A percentile compares a stretch with the other conserved stretches of the same genome.
phyloP scores from a whole-genome alignment of 2,797 vertebrate genomes.

The Cryptoprocta ferox region DNA sequence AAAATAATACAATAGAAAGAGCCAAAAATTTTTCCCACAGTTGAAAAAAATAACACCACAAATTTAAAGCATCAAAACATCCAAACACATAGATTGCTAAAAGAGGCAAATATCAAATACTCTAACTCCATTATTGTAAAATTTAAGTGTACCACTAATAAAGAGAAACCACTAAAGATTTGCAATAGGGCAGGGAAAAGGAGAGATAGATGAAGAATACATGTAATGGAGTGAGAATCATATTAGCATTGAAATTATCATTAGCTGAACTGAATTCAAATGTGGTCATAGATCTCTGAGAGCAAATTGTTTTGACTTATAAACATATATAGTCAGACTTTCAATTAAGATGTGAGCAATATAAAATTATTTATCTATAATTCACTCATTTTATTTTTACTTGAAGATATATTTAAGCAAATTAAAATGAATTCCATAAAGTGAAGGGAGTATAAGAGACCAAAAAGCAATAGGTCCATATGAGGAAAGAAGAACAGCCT shows the following conservation, averaged over 20 bases:
- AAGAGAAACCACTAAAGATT: neutral
- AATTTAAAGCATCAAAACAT: neutral
- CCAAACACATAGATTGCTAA: neutral
- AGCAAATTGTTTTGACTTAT: neutral
- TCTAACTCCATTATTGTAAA: neutral
- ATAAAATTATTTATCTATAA: neutral
- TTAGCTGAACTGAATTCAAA: neutral
- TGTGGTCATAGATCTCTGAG: neutral
- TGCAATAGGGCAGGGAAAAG: neutral
- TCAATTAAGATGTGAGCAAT: neutral
- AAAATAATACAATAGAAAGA: neutral
- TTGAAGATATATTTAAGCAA: neutral
- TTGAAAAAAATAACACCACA: neutral
- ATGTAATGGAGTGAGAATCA: neutral
- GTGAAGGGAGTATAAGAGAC: neutral
- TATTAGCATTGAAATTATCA: neutral
- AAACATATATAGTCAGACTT: neutral
- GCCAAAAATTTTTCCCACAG: neutral
- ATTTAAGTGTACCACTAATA: neutral
- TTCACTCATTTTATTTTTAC: neutral
- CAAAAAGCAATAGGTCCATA: neutral
- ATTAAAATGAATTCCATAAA: neutral
- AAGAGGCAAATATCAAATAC: neutral
- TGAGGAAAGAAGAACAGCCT: neutral
- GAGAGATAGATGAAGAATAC: neutral